A percentile compares a stretch with the other conserved stretches of the same genome.
Evolutionary conservation across 2,113 vertebrate species (phyloP).

Genomic region (Amia ocellicauda): DNA sequence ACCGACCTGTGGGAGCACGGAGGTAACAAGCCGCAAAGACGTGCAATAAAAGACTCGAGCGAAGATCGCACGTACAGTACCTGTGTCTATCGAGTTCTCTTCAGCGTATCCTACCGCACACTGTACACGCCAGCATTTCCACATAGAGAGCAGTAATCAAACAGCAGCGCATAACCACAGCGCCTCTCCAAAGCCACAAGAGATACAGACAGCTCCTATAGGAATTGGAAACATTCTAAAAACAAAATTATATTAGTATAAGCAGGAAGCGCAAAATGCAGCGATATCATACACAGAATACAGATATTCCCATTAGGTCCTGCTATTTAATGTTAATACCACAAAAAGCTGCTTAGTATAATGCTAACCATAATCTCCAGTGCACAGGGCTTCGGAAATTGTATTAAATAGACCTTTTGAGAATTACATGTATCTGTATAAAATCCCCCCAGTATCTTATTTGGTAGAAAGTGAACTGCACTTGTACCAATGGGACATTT

Average conservation of each 20-base stretch:
- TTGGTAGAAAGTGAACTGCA: background rate
- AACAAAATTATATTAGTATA: constrained; percentile 17
- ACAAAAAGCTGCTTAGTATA: constrained; percentile 12
- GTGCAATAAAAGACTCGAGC: no score
- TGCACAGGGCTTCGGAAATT: background rate
- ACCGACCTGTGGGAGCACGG: no score
- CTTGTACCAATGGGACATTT: no score
- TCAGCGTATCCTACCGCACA: no score
- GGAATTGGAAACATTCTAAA: constrained; percentile 21
- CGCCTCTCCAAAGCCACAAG: background rate
- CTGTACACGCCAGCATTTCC: no score
- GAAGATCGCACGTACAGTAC: no score
- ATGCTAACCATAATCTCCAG: constrained; percentile 8
- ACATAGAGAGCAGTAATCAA: constrained; percentile 11
- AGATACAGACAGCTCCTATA: constrained; percentile 15
- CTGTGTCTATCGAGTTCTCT: no score
- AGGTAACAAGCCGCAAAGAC: no score
- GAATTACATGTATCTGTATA: background rate
- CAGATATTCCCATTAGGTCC: constrained; percentile 22
- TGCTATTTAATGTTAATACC: constrained; percentile 28
- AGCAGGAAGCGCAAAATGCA: background rate
- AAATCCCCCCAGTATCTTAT: background rate
- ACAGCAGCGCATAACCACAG: constrained; percentile 13
- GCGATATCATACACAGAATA: constrained; percentile 2
- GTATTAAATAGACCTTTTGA: background rate